phyloP scores from a whole-genome alignment of 1,140 invertebrate genomes.

The Drosophila arizonae region DNA sequence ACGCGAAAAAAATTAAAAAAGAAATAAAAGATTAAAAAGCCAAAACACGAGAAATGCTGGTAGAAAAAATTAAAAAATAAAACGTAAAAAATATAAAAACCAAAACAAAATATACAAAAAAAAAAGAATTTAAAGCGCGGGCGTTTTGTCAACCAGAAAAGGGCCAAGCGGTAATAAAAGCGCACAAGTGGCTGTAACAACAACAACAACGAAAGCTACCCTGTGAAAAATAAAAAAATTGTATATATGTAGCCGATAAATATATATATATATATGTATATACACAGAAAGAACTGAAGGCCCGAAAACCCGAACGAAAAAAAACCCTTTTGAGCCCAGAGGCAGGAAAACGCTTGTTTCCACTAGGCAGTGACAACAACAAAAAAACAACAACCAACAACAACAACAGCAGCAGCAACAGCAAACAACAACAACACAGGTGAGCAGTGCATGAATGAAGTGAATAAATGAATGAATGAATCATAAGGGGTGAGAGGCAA shows the following conservation, averaged over 20 bases:
- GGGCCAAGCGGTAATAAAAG: slow-evolving; percentile 66
- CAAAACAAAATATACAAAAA: slow-evolving; percentile 20
- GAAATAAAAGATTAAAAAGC: slow-evolving; percentile 27
- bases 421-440: slow-evolving; percentile 57
- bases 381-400: slow-evolving; percentile 34
- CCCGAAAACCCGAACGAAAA: slow-evolving; percentile 27
- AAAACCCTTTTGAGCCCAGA: slow-evolving; percentile 47
- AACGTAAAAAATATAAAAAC: slow-evolving; percentile 17
- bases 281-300: neutral
- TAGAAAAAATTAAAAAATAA: slow-evolving; percentile 38
- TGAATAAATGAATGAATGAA: slow-evolving; percentile 69
- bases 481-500: slow-evolving; percentile 18
- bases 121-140: slow-evolving; percentile 61
- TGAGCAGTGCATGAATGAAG: slow-evolving; percentile 59
- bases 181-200: slow-evolving; percentile 71
- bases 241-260: neutral
- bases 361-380: slow-evolving; percentile 45
- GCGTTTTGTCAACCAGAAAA: slow-evolving; percentile 76
- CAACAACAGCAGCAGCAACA: slow-evolving; percentile 19
- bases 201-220: slow-evolving; percentile 44
- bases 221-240: slow-evolving; percentile 2
- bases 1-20: slow-evolving; percentile 24
- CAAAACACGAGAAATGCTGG: slow-evolving; percentile 39
- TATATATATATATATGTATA: no score
- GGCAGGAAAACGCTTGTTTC: slow-evolving; percentile 77